A percentile compares a stretch with the other conserved stretches of the same genome.
phyloP scores from a whole-genome alignment of 1,140 invertebrate genomes.

The Batillaria attramentaria region DNA sequence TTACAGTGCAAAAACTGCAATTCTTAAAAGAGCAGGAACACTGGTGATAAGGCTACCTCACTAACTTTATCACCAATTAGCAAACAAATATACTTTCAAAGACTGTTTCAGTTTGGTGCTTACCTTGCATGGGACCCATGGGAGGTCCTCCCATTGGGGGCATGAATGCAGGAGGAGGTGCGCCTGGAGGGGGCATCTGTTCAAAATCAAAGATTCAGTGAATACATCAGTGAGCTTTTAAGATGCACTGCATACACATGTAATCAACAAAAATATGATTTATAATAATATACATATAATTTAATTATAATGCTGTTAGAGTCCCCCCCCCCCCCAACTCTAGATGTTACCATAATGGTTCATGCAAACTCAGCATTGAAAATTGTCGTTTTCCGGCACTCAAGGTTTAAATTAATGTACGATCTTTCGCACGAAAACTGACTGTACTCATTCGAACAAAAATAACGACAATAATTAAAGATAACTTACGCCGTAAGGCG shows the following conservation, averaged over 20 bases:
- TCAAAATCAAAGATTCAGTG: no score
- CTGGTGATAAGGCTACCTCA: background rate
- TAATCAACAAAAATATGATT: no score
- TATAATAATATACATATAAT: no score
- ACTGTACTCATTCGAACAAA: background rate
- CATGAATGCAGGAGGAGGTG: conserved; percentile 25
- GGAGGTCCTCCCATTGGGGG: conserved; percentile 27
- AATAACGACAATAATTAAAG: background rate
- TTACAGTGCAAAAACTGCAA: background rate
- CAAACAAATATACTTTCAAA: background rate
- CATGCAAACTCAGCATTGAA: no score
- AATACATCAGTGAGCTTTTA: no score
- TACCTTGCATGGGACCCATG: conserved; percentile 27
- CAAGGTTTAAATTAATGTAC: no score
- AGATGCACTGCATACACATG: no score
- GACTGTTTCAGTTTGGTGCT: background rate
- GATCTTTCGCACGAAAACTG: no score
- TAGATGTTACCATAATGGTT: no score
- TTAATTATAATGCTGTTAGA: no score
- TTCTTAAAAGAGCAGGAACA: background rate
- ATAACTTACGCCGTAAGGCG: conserved; percentile 22
- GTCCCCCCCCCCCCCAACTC: no score
- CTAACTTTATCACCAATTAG: background rate
- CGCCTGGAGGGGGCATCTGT: conserved; percentile 28
- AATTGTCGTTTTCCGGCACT: no score